Conservation (phyloP, 2,888 invertebrate genomes). For the Epicampocera succincta region DNA sequence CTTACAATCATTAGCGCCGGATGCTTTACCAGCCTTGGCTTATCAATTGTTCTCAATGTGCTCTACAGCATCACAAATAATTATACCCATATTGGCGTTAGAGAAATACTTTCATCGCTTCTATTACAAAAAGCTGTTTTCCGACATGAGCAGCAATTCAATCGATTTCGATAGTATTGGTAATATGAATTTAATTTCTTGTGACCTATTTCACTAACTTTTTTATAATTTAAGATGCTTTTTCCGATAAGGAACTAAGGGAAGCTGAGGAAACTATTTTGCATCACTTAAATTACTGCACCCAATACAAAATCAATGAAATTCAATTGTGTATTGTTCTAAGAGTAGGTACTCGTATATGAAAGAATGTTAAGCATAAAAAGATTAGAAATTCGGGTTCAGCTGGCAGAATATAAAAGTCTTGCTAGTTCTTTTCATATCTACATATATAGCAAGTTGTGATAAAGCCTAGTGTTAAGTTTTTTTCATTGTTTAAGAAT, state of each 20-base stretch:
- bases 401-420: no score
- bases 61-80: constrained; percentile 78
- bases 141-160: constrained; percentile 79
- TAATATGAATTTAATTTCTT: constrained; percentile 52
- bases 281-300: constrained; percentile 83
- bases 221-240: constrained; percentile 77
- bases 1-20: constrained; percentile 83
- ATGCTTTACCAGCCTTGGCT: constrained; percentile 85
- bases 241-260: constrained; percentile 82
- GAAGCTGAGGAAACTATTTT: constrained; percentile 85
- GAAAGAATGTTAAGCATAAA: no score
- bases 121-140: constrained; percentile 80
- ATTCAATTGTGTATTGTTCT: constrained; percentile 77
- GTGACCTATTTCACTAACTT: background rate
- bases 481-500: no score
- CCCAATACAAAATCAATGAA: constrained; percentile 79
- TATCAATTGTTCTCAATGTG: constrained; percentile 85
- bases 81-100: constrained; percentile 82
- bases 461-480: no score
- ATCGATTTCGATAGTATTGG: constrained; percentile 81
- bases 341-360: constrained; percentile 73
- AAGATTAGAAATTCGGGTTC: no score
- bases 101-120: constrained; percentile 82
- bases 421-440: no score
- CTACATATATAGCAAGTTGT: no score